Conservation (phyloP, 2,888 invertebrate species). For the Ypsolopha sequella region DNA sequence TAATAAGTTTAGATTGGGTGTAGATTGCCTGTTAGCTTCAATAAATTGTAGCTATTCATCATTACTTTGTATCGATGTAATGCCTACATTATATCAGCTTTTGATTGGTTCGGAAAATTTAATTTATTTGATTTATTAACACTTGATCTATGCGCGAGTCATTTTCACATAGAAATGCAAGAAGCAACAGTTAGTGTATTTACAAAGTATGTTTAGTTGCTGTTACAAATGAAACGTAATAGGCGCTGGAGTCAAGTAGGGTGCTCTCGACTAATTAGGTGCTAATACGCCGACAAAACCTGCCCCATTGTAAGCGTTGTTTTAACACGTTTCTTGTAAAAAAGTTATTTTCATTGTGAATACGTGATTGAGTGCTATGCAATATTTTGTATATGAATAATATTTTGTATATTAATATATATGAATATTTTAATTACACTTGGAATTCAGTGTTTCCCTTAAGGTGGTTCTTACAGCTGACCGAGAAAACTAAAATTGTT, state of each 20-base stretch:
- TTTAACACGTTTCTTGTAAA: neutral
- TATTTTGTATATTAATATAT: too few species aligned
- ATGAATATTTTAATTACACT: too few species aligned
- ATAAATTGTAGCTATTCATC: conserved; percentile 51
- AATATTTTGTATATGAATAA: too few species aligned
- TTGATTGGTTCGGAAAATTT: conserved; percentile 9
- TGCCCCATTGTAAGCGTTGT: neutral
- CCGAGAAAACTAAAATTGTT: too few species aligned
- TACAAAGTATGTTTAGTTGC: neutral
- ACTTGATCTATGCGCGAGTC: neutral
- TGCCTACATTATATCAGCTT: conserved; percentile 1
- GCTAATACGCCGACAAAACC: conserved; percentile 19
- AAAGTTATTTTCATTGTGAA: neutral
- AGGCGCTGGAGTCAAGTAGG: conserved; percentile 9
- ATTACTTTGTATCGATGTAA: conserved; percentile 33
- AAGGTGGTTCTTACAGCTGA: too few species aligned
- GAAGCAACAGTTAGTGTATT: neutral
- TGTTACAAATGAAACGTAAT: neutral
- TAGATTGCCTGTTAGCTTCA: conserved; percentile 50
- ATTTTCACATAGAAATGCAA: neutral
- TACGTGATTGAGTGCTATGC: neutral
- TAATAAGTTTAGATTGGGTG: conserved; percentile 39
- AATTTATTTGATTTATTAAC: conserved; percentile 1
- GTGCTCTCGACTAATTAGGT: conserved; percentile 16
- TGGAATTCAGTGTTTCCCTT: too few species aligned